Evolutionary conservation across 2,888 invertebrate genomes (phyloP).

Genomic region (Drosophila barbarae): DNA sequence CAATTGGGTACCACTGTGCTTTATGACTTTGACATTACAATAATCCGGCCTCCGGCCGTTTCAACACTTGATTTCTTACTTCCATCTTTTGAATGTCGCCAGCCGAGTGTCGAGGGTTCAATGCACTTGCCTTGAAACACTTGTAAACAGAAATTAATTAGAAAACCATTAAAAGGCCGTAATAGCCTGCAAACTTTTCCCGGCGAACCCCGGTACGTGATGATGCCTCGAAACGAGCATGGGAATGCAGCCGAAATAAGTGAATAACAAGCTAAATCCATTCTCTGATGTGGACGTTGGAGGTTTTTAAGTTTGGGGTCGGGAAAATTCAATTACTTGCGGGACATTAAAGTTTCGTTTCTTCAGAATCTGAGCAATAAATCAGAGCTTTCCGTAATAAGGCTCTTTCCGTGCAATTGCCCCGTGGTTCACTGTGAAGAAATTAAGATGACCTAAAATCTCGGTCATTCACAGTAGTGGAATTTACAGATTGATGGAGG

Average conservation of each 20-base stretch:
- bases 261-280: not conserved
- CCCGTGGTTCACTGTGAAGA: not conserved
- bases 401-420: constrained; percentile 11
- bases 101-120: constrained; percentile 52
- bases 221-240: constrained; percentile 44
- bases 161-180: constrained; percentile 63
- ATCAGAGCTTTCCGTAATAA: constrained; percentile 35
- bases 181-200: constrained; percentile 24
- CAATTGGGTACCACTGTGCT: constrained; percentile 54
- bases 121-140: constrained; percentile 52
- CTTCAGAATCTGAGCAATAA: constrained; percentile 36
- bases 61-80: constrained; percentile 59
- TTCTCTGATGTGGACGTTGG: not conserved
- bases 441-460: constrained; percentile 1
- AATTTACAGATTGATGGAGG: not conserved
- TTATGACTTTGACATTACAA: constrained; percentile 57
- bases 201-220: constrained; percentile 45
- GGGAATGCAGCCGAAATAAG: constrained; percentile 50
- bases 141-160: constrained; percentile 63
- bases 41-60: constrained; percentile 32
- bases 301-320: not conserved
- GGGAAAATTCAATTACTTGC: constrained; percentile 48
- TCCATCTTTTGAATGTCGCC: constrained; percentile 9
- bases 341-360: constrained; percentile 17
- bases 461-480: not conserved